Conservation (phyloP, 2,113 vertebrate species). For the Centrocercus urophasianus region DNA sequence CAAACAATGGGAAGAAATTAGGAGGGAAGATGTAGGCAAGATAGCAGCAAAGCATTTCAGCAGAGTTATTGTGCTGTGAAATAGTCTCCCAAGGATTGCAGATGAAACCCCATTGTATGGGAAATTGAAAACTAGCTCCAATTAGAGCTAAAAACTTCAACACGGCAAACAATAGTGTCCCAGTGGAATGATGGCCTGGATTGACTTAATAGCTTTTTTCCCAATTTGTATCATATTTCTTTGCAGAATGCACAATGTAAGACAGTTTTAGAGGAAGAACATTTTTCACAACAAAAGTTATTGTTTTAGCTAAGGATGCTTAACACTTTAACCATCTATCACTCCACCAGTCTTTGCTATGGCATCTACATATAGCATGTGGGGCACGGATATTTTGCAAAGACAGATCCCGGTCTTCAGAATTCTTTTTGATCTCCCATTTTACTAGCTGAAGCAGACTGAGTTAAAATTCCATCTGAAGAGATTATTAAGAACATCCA, state of each 20-base stretch:
- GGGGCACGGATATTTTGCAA: not conserved
- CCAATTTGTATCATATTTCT: not conserved
- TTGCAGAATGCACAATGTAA: not conserved
- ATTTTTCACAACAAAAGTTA: not conserved
- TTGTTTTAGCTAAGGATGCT: not conserved
- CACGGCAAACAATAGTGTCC: conserved; percentile 6
- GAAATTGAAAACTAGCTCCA: conserved; percentile 48
- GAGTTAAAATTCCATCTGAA: not conserved
- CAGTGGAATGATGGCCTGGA: not conserved
- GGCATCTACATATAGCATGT: not conserved
- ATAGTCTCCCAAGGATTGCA: conserved; percentile 41
- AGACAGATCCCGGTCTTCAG: not conserved
- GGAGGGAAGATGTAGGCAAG: conserved; percentile 31
- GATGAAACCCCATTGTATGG: not conserved
- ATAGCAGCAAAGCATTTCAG: conserved; percentile 30
- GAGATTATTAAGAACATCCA: not conserved
- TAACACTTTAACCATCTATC: not conserved
- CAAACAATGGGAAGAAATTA: conserved; percentile 53
- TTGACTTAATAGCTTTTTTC: not conserved
- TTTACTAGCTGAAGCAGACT: not conserved
- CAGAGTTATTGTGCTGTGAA: conserved; percentile 47
- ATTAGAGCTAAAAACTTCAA: conserved; percentile 43
- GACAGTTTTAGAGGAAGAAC: not conserved
- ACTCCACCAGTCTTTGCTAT: not conserved
- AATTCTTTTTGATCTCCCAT: not conserved